Base-by-base conservation (phyloP, 2,888 invertebrate genomes). In the Netelia melanura region DNA sequence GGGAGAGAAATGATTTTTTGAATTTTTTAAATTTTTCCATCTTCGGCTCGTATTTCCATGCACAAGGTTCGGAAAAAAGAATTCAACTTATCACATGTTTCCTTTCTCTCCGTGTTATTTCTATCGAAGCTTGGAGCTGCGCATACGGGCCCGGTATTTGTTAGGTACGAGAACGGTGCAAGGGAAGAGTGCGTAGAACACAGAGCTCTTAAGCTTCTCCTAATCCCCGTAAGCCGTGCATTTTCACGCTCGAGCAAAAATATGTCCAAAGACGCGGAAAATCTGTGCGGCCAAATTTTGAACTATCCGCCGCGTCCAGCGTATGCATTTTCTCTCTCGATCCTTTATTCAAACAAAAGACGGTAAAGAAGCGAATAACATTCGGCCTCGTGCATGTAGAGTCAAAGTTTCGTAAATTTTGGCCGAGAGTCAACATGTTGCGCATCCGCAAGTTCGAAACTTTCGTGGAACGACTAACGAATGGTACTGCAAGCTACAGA, bases 161-260 rank as follows among this genome's bases (percentile, higher is more conserved):
- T 58, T 58, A 21, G 58, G 58, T 58, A 58, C 17, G 10, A 58
- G 10, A 62, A 62, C 25, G 61, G 43, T 5, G 61, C 58, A n/a
- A 10, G 11, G 58, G 43, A 52, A 71, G 38, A 25, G 17, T 17
- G 8, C 10, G 14, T 21, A 48, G 21, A 52, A 70, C 43, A 14
- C 44, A 38, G 74, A 21, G 67, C 70, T 43, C 52, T 65, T 58
- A 56, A 65, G 61, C 72, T 21, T 58, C 58, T 48, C 48, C 48
- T 84, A 84, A 84, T 84, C 84, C 84, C 58, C 81, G 44, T 81
- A 77, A 72, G 72, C 84, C 62, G 17, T 54, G 81, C 67, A 67
- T 81, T 84, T 84, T 84, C 84, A 84, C 76, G 84, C 84, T 84
- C 81, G 77, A 81, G 61, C 72, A 62, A 56, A 67, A 71, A 67